phyloP scores from a whole-genome alignment of 2,888 invertebrate species.

The Cryptophagus acutangulus region DNA sequence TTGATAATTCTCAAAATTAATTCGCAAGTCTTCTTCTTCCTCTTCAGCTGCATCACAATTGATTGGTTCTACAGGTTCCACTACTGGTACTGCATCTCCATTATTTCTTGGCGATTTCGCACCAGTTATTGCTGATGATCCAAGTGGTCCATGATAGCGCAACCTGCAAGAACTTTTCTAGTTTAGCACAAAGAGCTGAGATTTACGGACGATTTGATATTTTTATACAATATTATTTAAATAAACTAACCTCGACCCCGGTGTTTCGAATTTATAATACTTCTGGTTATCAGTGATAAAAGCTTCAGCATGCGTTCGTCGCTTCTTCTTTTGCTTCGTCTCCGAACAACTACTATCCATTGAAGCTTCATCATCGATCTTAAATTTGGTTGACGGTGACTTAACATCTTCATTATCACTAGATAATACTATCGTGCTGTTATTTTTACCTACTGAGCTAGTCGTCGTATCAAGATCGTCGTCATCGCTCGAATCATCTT shows the following conservation, averaged over 20 bases:
- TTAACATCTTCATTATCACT: constrained; percentile 23
- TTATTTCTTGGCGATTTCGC: constrained; percentile 25
- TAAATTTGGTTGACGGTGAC: constrained; percentile 21
- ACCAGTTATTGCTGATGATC: constrained; percentile 31
- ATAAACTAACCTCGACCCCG: constrained; percentile 48
- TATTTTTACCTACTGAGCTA: too few relatives aligned
- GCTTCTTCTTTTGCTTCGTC: constrained; percentile 37
- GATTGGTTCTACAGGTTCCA: constrained; percentile 1
- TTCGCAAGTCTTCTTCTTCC: constrained; percentile 22
- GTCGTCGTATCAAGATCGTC: constrained; percentile 44
- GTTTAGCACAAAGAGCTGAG: too few relatives aligned
- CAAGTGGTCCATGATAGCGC: constrained; percentile 45
- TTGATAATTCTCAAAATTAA: constrained; percentile 58
- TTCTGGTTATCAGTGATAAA: constrained; percentile 56
- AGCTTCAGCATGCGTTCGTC: constrained; percentile 55
- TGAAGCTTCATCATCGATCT: constrained; percentile 37
- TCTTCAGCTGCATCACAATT: too few relatives aligned
- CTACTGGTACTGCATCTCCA: constrained; percentile 19
- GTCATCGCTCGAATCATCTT: too few relatives aligned
- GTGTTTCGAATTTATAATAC: constrained; percentile 52
- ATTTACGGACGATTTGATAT: too few relatives aligned
- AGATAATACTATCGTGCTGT: too few relatives aligned
- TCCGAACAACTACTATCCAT: constrained; percentile 40
- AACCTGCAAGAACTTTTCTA: constrained; percentile 40
- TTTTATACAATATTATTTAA: too few relatives aligned